Evolutionary conservation across 2,797 vertebrate species (phyloP), one percentile per base, ranked within the genome.

Genomic region (Gymnothorax reevesii): DNA sequence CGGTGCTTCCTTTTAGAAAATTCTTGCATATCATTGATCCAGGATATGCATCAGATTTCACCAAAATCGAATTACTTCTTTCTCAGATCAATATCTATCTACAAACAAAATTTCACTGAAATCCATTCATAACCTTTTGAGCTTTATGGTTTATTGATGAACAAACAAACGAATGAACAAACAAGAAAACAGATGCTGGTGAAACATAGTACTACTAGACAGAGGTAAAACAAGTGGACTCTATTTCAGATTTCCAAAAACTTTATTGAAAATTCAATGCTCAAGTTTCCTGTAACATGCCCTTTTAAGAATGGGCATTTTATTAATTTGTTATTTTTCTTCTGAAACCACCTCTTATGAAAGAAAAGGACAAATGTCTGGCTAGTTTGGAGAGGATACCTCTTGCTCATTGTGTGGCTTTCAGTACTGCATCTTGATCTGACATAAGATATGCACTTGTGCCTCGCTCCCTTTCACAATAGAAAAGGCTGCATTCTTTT

Each of bases 401-500:
- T 49, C 27, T 77, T 42, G 27, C 12, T 73, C 27, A 73, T 77
- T 77, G 25, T 77, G 42, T 80, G 49, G 15, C 55, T 80, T 54
- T n/a, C 25, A 54, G 15, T 52, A 12, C 8, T 20, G 17, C 9
- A 22, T 7, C 52, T 5, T 52, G 77, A 80, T 80, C 52, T 66
- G 7, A 22, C 52, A 55, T 80, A 17, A 80, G 75, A 80, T n/a
- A 80, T 54, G 22, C 20, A 33, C 15, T 49, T 77, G 9, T 80
- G 17, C 22, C 8, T 9, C 52, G n/a, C 20, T 9, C 20, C 77
- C 52, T 80, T 80, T 80, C n/a, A 33, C 27, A 83, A 59, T 27
- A 52, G 66, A 82, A 22, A 52, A 17, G 59, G 73, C 73, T 82
- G 62, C 57, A 84, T 64, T 88, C 57, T 82, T 49, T 12, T 7